Conservation (phyloP, 2,888 invertebrate genomes). For the Ferdinandea cuprea region DNA sequence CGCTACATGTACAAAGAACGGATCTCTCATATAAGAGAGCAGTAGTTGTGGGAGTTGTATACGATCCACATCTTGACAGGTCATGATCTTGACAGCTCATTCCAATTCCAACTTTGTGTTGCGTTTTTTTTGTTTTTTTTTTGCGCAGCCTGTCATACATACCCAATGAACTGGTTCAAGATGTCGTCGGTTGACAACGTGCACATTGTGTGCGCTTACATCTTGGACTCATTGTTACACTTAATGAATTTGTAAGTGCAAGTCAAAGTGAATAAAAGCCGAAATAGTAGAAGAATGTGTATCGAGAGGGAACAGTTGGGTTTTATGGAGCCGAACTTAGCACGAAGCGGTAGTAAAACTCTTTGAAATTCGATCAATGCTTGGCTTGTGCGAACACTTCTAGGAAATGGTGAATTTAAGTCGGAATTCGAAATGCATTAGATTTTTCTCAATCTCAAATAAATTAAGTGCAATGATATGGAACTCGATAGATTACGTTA, state of each 20-base stretch:
- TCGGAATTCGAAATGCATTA: not conserved
- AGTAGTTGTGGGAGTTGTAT: conserved; percentile 27
- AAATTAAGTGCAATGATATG: no score
- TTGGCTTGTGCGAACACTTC: not conserved
- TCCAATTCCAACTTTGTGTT: conserved; percentile 38
- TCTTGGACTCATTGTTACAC: conserved; percentile 41
- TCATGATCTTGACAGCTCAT: conserved; percentile 47
- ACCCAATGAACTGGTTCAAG: conserved; percentile 49
- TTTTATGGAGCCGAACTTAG: not conserved
- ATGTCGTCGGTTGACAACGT: not conserved
- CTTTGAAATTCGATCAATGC: conserved; percentile 34
- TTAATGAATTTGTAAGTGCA: conserved; percentile 50
- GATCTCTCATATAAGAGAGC: not conserved
- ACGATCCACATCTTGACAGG: conserved; percentile 30
- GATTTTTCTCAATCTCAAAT: no score
- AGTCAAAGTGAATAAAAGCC: conserved; percentile 41
- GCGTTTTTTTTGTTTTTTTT: conserved; percentile 25
- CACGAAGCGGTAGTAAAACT: not conserved
- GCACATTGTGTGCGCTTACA: conserved; percentile 29
- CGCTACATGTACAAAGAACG: conserved; percentile 24
- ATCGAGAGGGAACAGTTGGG: conserved; percentile 11
- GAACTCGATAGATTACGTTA: no score
- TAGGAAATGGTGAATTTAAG: conserved; percentile 7
- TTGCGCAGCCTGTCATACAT: conserved; percentile 49
- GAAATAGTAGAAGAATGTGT: conserved; percentile 17